Evolutionary conservation across 2,888 invertebrate genomes (phyloP).

Genomic region (Pristionchus exspectatus): DNA sequence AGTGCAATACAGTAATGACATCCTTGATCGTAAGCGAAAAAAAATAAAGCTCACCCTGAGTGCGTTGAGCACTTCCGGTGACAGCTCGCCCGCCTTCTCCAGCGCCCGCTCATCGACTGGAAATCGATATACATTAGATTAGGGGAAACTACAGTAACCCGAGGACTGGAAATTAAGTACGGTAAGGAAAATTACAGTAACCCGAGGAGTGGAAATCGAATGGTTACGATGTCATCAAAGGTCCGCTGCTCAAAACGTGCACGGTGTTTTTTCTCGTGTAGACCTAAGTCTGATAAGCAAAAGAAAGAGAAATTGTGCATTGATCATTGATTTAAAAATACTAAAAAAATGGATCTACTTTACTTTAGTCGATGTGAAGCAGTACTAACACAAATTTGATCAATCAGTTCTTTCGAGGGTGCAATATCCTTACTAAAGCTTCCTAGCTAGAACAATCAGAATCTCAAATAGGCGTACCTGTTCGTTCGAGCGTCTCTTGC

Average conservation of each 20-base stretch:
- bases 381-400: neutral
- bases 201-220: neutral
- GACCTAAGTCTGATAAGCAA: too few relatives aligned
- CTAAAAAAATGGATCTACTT: too few relatives aligned
- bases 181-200: neutral
- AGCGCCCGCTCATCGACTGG: conserved; percentile 39
- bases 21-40: too few relatives aligned
- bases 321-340: too few relatives aligned
- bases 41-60: neutral
- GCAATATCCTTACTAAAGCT: neutral
- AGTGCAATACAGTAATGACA: too few relatives aligned
- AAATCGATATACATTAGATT: neutral
- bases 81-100: conserved; percentile 54
- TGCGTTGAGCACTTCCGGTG: conserved; percentile 14
- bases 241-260: too few relatives aligned
- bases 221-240: too few relatives aligned
- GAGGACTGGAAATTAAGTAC: neutral
- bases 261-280: too few relatives aligned
- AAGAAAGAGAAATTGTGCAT: too few relatives aligned
- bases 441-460: neutral
- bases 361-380: too few relatives aligned
- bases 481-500: conserved; percentile 38
- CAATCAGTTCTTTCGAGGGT: neutral
- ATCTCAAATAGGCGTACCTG: neutral
- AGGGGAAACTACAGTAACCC: too few relatives aligned